phyloP scores from a whole-genome alignment of 2,888 invertebrate genomes.

The Drosophila gaucha region DNA sequence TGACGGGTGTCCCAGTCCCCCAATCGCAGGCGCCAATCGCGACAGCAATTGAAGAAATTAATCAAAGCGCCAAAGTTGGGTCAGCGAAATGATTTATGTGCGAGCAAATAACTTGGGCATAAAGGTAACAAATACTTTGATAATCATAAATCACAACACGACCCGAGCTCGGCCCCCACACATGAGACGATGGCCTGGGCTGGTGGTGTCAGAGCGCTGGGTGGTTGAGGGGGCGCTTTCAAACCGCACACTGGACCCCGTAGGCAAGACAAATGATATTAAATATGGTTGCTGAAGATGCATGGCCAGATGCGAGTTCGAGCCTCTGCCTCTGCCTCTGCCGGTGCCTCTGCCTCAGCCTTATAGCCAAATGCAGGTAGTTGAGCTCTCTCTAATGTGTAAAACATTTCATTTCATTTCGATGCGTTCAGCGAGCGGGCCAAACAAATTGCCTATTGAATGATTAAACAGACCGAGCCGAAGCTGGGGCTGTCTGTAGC shows the following conservation, averaged over 20 bases:
- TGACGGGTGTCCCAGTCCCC: neutral
- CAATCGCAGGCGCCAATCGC: conserved; percentile 68
- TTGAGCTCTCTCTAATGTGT: conserved; percentile 54
- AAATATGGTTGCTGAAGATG: conserved; percentile 62
- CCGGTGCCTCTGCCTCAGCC: neutral
- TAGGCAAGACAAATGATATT: conserved; percentile 78
- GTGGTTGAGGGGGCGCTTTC: conserved; percentile 1
- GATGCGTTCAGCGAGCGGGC: conserved; percentile 30
- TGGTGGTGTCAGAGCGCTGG: neutral
- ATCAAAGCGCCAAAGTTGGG: conserved; percentile 65
- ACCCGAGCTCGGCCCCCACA: conserved; percentile 13
- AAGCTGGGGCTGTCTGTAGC: neutral
- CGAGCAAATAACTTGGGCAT: conserved; percentile 75
- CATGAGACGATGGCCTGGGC: conserved; percentile 4
- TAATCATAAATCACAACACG: conserved; percentile 77
- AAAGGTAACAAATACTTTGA: conserved; percentile 80
- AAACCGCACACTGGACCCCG: conserved; percentile 67
- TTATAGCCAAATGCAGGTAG: conserved; percentile 22
- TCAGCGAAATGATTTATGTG: conserved; percentile 71
- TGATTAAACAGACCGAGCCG: conserved; percentile 63
- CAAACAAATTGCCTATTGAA: conserved; percentile 81
- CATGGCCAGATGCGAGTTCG: neutral
- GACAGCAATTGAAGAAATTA: conserved; percentile 75
- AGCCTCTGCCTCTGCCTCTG: neutral
- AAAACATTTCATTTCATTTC: conserved; percentile 70